These are phyloP conservation scores for Haemorhous mexicanus DNA, from an alignment of 2,113 vertebrate genomes.

Conservation along the genomic window DNA sequence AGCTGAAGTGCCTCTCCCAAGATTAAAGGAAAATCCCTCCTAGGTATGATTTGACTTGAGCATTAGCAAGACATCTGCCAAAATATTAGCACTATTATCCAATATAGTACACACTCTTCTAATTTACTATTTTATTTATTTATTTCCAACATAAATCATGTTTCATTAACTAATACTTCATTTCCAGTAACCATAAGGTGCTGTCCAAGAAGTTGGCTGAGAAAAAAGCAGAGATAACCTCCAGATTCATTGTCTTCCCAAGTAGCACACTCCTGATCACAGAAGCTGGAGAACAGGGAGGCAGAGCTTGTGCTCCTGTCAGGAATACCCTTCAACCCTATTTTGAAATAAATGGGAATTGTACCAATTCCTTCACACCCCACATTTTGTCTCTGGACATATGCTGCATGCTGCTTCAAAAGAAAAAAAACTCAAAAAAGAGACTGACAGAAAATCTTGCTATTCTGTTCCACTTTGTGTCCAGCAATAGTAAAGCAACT, in stretches of 20 bases:
- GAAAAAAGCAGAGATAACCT: not conserved
- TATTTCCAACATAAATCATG: not conserved
- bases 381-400: not conserved
- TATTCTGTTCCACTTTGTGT: not conserved
- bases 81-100: not conserved
- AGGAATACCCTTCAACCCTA: fast-evolving
- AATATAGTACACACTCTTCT: not conserved
- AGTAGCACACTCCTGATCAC: not conserved
- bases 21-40: not conserved
- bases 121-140: not conserved
- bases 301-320: not conserved
- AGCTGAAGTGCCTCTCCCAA: not conserved
- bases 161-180: not conserved
- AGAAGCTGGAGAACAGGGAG: not conserved
- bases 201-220: not conserved
- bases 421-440: not conserved
- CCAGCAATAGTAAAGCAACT: not conserved
- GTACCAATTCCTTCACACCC: not conserved
- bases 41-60: not conserved
- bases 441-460: not conserved
- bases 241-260: not conserved
- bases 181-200: not conserved
- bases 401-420: not conserved
- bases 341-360: not conserved
- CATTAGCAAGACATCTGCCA: not conserved